Percentiles rank a stretch among this genome's conserved stretches.
Conservation (phyloP, 2,888 invertebrate genomes). For the Chorisops tibialis region DNA sequence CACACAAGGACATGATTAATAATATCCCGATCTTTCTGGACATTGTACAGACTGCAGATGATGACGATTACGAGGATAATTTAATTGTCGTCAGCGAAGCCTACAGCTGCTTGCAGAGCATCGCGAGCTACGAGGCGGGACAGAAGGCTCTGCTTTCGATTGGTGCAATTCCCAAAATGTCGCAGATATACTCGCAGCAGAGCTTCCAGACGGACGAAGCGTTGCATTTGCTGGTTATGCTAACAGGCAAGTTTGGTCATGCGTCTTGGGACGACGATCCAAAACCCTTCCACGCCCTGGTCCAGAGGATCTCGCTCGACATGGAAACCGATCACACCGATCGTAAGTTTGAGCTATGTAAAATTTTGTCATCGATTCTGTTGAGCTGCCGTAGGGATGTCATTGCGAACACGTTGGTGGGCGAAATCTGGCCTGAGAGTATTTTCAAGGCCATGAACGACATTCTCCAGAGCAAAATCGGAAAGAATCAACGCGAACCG, state of each 20-base stretch:
- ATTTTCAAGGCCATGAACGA: conserved; percentile 79
- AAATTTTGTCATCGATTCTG: conserved; percentile 71
- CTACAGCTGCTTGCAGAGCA: conserved; percentile 76
- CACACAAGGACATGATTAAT: conserved; percentile 77
- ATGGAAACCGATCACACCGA: conserved; percentile 87
- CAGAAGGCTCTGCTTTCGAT: conserved; percentile 74
- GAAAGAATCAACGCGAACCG: conserved; percentile 84
- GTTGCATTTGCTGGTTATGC: conserved; percentile 70
- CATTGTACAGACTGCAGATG: conserved; percentile 79
- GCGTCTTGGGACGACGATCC: conserved; percentile 75
- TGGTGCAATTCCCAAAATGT: conserved; percentile 77
- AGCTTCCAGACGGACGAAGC: conserved; percentile 89
- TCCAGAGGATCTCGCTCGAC: conserved; percentile 79
- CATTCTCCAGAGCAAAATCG: conserved; percentile 81
- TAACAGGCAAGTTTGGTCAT: conserved; percentile 70
- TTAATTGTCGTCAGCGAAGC: conserved; percentile 84
- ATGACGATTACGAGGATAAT: conserved; percentile 80
- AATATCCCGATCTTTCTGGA: conserved; percentile 80
- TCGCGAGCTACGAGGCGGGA: conserved; percentile 74
- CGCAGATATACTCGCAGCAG: conserved; percentile 81
- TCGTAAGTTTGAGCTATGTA: conserved; percentile 83
- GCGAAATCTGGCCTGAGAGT: conserved; percentile 78
- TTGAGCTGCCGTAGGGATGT: conserved; percentile 68
- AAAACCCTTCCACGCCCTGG: conserved; percentile 74
- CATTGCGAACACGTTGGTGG: conserved; percentile 61